Percentiles rank a stretch among this genome's conserved stretches.
phyloP scores from a whole-genome alignment of 2,888 invertebrate genomes.

The Erpobdella octoculata region DNA sequence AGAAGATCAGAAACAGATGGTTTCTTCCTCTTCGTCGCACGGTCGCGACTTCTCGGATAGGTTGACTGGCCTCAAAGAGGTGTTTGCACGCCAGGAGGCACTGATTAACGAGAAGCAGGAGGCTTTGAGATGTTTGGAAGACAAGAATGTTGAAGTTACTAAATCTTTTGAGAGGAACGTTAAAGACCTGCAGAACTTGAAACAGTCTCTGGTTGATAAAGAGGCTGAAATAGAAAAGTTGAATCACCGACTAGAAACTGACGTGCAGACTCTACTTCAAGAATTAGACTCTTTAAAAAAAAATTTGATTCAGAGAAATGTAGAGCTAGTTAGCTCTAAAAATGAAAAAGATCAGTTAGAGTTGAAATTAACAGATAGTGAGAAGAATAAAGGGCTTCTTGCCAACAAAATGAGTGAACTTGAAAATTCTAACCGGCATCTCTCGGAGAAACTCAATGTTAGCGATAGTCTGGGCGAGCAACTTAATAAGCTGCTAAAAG shows the following conservation, averaged over 20 bases:
- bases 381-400: neutral
- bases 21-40: neutral
- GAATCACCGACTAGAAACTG: neutral
- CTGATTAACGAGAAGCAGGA: neutral
- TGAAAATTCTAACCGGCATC: neutral
- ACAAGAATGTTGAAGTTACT: neutral
- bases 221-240: neutral
- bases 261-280: neutral
- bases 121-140: neutral
- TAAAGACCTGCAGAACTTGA: neutral
- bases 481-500: conserved; percentile 3
- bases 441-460: neutral
- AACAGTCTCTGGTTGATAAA: neutral
- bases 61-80: neutral
- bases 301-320: neutral
- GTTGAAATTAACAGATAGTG: neutral
- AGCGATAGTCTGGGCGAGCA: conserved; percentile 19
- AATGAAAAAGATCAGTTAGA: neutral
- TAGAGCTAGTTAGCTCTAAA: neutral
- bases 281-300: neutral
- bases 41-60: neutral
- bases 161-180: neutral
- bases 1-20: neutral
- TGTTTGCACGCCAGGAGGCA: neutral
- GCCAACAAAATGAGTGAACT: neutral